phyloP scores from a whole-genome alignment of 2,888 invertebrate species.

The Malacosoma neustria region DNA sequence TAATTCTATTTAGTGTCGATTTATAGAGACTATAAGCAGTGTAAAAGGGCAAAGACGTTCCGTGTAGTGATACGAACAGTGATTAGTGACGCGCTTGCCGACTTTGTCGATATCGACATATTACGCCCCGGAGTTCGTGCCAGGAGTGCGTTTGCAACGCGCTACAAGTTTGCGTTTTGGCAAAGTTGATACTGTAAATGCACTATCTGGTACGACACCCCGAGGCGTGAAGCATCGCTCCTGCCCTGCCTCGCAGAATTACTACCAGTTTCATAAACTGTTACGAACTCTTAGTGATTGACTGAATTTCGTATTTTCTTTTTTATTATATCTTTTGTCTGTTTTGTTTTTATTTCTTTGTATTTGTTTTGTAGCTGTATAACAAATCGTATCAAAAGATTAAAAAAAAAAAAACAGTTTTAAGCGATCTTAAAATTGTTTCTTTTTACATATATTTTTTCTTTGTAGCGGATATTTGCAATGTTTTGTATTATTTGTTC shows the following conservation, averaged over 20 bases:
- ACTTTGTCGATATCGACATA: conserved; percentile 47
- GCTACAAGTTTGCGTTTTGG: conserved; percentile 63
- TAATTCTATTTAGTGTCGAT: conserved; percentile 11
- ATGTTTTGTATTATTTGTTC: too few species aligned
- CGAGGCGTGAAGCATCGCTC: conserved; percentile 75
- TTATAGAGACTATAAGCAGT: conserved; percentile 31
- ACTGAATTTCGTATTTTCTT: conserved; percentile 8
- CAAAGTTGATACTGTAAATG: conserved; percentile 92
- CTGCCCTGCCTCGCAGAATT: conserved; percentile 41
- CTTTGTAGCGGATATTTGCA: too few species aligned
- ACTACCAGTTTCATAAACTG: conserved; percentile 31
- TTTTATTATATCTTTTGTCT: conserved; percentile 9
- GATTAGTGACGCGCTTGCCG: conserved; percentile 46
- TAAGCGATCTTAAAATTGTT: too few species aligned
- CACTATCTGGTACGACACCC: conserved; percentile 99
- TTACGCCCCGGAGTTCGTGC: conserved; percentile 91
- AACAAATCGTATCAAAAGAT: not conserved
- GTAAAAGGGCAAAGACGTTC: conserved; percentile 55
- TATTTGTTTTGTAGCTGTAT: not conserved
- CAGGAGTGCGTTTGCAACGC: conserved; percentile 98
- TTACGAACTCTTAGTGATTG: conserved; percentile 38
- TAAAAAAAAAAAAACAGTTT: too few species aligned
- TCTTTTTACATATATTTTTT: too few species aligned
- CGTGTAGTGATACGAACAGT: conserved; percentile 46
- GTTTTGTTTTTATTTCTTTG: conserved; percentile 9